Evolutionary conservation across 2,797 vertebrate species (phyloP).

Genomic region (Enoplosus armatus): DNA sequence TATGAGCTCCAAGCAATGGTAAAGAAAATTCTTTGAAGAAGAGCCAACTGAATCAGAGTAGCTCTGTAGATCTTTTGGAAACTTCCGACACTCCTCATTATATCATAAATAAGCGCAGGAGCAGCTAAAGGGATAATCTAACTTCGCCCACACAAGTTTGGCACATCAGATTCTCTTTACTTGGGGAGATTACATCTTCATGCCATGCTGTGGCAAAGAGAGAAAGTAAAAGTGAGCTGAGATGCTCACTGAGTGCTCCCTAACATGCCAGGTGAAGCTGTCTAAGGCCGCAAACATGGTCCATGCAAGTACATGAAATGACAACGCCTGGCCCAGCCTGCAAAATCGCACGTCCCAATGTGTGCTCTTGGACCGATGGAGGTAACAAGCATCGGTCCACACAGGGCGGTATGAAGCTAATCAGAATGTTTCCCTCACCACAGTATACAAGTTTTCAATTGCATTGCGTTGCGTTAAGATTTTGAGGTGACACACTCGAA

Average conservation of each 20-base stretch:
- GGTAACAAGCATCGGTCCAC: too few relatives aligned
- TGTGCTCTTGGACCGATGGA: too few relatives aligned
- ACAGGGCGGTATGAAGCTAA: too few relatives aligned
- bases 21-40: slow-evolving; percentile 27
- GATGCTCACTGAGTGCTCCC: neutral
- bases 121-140: slow-evolving; percentile 22
- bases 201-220: neutral
- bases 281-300: neutral
- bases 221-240: neutral
- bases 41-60: slow-evolving; percentile 34
- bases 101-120: slow-evolving; percentile 37
- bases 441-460: too few relatives aligned
- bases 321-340: too few relatives aligned
- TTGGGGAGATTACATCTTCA: neutral
- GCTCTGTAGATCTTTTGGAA: slow-evolving; percentile 38
- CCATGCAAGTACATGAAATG: too few relatives aligned
- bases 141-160: slow-evolving; percentile 26
- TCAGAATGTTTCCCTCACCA: too few relatives aligned
- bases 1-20: slow-evolving; percentile 20
- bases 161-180: slow-evolving; percentile 17
- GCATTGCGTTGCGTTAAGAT: too few relatives aligned
- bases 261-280: neutral
- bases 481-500: too few relatives aligned
- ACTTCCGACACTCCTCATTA: slow-evolving; percentile 44
- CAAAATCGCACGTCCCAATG: too few relatives aligned